Evolutionary conservation across 2,888 invertebrate species (phyloP).

Genomic region (Mimumesa dahlbomi): DNA sequence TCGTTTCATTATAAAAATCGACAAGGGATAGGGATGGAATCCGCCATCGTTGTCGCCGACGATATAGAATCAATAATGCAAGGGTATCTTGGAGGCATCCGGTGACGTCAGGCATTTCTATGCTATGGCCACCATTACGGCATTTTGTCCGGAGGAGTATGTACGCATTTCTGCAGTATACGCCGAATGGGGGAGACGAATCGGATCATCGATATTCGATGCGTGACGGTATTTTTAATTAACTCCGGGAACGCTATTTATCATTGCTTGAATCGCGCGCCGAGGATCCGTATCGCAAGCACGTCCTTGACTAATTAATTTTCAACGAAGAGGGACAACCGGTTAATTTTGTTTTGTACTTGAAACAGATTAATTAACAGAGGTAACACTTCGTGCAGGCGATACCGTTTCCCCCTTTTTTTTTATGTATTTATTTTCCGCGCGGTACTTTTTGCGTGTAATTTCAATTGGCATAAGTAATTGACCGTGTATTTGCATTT

Average conservation of each 20-base stretch:
- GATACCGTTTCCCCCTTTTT: too few species aligned
- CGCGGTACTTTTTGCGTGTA: too few species aligned
- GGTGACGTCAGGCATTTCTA: constrained; percentile 64
- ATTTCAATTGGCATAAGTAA: too few species aligned
- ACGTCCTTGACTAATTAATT: constrained; percentile 55
- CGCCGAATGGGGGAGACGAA: constrained; percentile 10
- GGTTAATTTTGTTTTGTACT: constrained; percentile 48
- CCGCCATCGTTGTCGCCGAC: constrained; percentile 12
- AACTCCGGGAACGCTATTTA: constrained; percentile 57
- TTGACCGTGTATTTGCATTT: too few species aligned
- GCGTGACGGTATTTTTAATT: constrained; percentile 75
- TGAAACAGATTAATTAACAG: constrained; percentile 38
- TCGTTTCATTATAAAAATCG: constrained; percentile 68
- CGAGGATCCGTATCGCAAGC: constrained; percentile 22
- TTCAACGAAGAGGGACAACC: constrained; percentile 18
- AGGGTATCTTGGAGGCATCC: constrained; percentile 52
- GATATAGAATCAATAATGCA: constrained; percentile 69
- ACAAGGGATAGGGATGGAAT: constrained; percentile 48
- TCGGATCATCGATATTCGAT: constrained; percentile 68
- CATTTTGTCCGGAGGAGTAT: constrained; percentile 9
- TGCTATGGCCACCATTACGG: constrained; percentile 51
- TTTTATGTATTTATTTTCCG: too few species aligned
- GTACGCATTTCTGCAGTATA: constrained; percentile 41
- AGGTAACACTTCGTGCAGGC: not conserved
- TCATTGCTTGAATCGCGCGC: constrained; percentile 33